Conservation (phyloP, 2,113 vertebrate genomes). For the Struthio camelus region DNA sequence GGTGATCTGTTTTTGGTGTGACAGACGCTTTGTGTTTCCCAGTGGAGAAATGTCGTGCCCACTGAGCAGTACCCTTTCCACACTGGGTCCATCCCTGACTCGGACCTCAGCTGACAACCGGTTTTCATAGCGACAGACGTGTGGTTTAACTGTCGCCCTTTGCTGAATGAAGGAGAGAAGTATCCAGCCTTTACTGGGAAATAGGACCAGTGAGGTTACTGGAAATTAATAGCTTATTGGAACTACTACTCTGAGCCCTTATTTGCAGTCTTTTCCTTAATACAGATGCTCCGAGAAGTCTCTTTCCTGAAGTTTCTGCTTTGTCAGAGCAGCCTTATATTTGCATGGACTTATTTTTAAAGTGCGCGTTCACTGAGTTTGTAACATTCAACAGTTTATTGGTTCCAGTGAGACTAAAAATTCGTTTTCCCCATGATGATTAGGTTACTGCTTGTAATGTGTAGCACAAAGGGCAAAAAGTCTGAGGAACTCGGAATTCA, state of each 20-base stretch:
- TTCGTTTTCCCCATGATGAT: neutral
- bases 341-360: neutral
- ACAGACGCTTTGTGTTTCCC: neutral
- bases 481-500: neutral
- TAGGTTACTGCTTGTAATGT: neutral
- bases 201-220: neutral
- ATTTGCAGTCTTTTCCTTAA: neutral
- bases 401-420: neutral
- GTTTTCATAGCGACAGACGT: neutral
- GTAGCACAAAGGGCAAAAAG: neutral
- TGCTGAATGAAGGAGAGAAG: neutral
- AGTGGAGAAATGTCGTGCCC: neutral
- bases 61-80: neutral
- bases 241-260: neutral
- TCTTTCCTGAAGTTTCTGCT: neutral
- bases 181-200: neutral
- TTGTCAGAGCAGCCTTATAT: neutral
- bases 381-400: neutral
- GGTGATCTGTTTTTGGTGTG: neutral
- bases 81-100: neutral
- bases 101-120: neutral
- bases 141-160: neutral
- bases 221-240: neutral
- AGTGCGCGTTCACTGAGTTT: neutral
- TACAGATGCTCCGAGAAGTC: neutral